phyloP scores from a whole-genome alignment of 1,140 invertebrate genomes.

The Nasonia vitripennis region DNA sequence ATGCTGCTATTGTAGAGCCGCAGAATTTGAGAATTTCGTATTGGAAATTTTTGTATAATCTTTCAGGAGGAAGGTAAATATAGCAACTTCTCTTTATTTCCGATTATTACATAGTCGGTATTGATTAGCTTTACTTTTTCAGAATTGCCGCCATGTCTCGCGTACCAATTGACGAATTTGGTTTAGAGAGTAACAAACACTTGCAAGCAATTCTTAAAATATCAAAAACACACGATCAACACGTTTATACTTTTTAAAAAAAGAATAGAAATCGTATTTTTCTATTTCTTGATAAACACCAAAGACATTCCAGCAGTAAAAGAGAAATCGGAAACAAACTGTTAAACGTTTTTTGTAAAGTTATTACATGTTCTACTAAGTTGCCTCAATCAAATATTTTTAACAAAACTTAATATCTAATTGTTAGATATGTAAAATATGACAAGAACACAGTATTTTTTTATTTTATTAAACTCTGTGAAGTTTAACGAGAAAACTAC shows the following conservation, averaged over 20 bases:
- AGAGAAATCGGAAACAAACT: not conserved
- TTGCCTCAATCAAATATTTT: not conserved
- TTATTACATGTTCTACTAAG: not conserved
- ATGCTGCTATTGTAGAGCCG: conserved; percentile 87
- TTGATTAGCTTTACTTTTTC: conserved; percentile 59
- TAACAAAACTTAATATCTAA: not conserved
- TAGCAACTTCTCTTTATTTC: conserved; percentile 18
- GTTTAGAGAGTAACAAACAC: conserved; percentile 72
- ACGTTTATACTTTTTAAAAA: conserved; percentile 64
- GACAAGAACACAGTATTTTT: conserved; percentile 9
- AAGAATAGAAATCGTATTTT: conserved; percentile 15
- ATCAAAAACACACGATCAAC: conserved; percentile 66
- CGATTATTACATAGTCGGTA: conserved; percentile 49
- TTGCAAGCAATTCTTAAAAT: conserved; percentile 70
- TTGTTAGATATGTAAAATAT: conserved; percentile 16
- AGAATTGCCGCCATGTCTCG: conserved; percentile 78
- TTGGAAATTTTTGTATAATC: conserved; percentile 85
- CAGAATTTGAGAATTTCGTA: conserved; percentile 87
- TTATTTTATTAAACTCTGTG: not conserved
- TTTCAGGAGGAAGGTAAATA: conserved; percentile 84
- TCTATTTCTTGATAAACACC: conserved; percentile 42
- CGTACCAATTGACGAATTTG: conserved; percentile 77
- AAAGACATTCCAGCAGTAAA: conserved; percentile 54
- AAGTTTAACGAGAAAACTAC: not conserved
- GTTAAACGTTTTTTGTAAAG: not conserved